phyloP scores from a whole-genome alignment of 2,797 vertebrate species.

The Ctenosaura bakeri region DNA sequence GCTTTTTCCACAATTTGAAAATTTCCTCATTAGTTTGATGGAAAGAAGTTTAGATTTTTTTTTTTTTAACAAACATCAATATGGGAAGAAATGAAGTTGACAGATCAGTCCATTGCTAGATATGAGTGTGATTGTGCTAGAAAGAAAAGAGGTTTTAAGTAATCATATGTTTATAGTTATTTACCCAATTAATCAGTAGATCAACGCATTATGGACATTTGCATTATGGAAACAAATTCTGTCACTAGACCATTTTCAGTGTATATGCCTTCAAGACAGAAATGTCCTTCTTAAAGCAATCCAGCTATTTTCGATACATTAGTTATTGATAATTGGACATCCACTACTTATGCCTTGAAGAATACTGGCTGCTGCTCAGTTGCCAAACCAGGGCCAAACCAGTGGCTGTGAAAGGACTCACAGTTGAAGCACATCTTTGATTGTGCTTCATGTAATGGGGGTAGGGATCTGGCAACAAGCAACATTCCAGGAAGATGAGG shows the following conservation, averaged over 20 bases:
- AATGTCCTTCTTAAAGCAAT: not conserved
- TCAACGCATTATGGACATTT: not conserved
- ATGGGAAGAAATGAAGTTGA: not conserved
- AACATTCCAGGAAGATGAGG: too few relatives aligned
- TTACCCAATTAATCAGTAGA: not conserved
- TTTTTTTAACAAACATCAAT: not conserved
- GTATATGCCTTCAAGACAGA: not conserved
- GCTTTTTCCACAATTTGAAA: too few relatives aligned
- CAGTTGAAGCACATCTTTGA: too few relatives aligned
- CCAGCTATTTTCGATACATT: not conserved
- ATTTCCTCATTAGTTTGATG: not conserved
- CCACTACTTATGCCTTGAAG: not conserved
- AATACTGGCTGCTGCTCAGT: too few relatives aligned
- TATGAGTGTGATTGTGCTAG: not conserved
- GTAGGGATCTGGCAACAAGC: too few relatives aligned
- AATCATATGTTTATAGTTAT: not conserved
- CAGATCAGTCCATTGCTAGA: too few relatives aligned
- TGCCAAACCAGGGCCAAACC: not conserved
- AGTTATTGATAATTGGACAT: not conserved
- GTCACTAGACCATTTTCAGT: not conserved
- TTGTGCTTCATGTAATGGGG: too few relatives aligned
- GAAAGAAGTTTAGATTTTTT: not conserved
- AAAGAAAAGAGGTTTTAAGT: not conserved
- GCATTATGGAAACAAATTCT: not conserved
- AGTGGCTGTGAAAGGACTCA: too few relatives aligned